These are phyloP conservation scores for Champsocephalus esox DNA, from an alignment of 2,797 vertebrate species.

Conservation along the genomic window DNA sequence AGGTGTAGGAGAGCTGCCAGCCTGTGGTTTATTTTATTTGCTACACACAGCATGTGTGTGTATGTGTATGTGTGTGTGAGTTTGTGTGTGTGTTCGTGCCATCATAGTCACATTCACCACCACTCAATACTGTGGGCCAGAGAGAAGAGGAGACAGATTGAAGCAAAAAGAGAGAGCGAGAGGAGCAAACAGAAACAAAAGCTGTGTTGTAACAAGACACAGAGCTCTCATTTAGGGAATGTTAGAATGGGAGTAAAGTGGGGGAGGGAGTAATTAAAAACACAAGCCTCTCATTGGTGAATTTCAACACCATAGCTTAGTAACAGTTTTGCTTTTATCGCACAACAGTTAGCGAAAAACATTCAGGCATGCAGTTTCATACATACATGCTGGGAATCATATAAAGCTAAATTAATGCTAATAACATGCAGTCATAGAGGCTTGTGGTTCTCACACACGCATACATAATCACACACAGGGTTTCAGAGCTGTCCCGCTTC, in stretches of 20 bases:
- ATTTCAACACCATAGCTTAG: conserved; percentile 37
- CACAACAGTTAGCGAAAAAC: conserved; percentile 50
- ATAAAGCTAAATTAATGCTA: conserved; percentile 41
- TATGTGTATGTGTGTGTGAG: conserved; percentile 19
- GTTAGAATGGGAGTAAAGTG: conserved; percentile 52
- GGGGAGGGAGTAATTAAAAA: conserved; percentile 78
- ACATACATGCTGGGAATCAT: conserved; percentile 42
- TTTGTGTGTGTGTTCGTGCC: conserved; percentile 23
- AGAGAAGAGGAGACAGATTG: conserved; percentile 40
- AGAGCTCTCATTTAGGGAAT: conserved; percentile 69
- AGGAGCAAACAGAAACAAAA: conserved; percentile 64
- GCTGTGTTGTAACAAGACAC: conserved; percentile 72
- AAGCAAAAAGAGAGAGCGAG: conserved; percentile 23
- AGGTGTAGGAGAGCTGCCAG: conserved; percentile 36
- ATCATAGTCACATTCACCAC: conserved; percentile 37
- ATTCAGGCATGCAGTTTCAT: conserved; percentile 28
- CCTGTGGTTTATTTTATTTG: conserved; percentile 52
- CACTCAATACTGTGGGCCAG: conserved; percentile 32
- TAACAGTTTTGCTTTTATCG: conserved; percentile 60
- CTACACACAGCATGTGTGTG: conserved; percentile 26
- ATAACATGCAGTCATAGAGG: conserved; percentile 30
- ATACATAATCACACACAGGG: conserved; percentile 14
- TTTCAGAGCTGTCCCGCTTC: conserved; percentile 35
- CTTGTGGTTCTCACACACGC: conserved; percentile 1
- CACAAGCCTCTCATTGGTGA: conserved; percentile 62